These are phyloP conservation scores for Lucilia sericata DNA, from an alignment of 1,140 invertebrate genomes.

Conservation along the genomic window DNA sequence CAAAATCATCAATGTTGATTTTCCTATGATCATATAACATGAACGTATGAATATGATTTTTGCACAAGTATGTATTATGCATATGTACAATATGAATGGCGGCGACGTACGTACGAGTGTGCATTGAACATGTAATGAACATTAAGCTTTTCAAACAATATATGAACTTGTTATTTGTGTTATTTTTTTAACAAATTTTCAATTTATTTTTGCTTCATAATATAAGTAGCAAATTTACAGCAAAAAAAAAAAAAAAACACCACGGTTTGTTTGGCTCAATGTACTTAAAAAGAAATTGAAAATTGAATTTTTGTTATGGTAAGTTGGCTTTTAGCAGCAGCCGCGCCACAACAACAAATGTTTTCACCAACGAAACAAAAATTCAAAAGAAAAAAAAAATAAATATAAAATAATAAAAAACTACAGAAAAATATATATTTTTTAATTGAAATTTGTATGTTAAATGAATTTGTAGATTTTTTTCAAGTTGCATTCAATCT, in stretches of 20 bases:
- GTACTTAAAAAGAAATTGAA: constrained; percentile 26
- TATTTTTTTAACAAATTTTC: constrained; percentile 16
- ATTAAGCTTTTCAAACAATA: constrained; percentile 27
- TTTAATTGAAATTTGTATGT: constrained; percentile 44
- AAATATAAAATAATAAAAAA: neutral
- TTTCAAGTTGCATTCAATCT: neutral
- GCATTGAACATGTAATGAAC: constrained; percentile 24
- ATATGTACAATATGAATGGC: neutral
- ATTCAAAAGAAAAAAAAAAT: neutral
- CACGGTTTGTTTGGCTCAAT: constrained; percentile 4
- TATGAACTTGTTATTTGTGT: constrained; percentile 6
- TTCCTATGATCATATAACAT: constrained; percentile 5
- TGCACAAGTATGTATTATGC: neutral
- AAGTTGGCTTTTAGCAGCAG: constrained; percentile 10
- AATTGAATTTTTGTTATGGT: constrained; percentile 24
- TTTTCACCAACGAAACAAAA: neutral
- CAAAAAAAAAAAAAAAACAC: neutral
- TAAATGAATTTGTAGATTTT: constrained; percentile 38
- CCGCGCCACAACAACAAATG: neutral
- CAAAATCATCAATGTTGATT: constrained; percentile 13
- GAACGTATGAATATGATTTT: neutral
- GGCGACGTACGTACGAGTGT: neutral
- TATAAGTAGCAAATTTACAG: neutral
- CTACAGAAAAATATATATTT: constrained; percentile 4
- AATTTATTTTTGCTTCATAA: constrained; percentile 4